Percentiles rank a stretch among this genome's conserved stretches.
phyloP scores from a whole-genome alignment of 1,140 invertebrate species.

The Atta cephalotes region DNA sequence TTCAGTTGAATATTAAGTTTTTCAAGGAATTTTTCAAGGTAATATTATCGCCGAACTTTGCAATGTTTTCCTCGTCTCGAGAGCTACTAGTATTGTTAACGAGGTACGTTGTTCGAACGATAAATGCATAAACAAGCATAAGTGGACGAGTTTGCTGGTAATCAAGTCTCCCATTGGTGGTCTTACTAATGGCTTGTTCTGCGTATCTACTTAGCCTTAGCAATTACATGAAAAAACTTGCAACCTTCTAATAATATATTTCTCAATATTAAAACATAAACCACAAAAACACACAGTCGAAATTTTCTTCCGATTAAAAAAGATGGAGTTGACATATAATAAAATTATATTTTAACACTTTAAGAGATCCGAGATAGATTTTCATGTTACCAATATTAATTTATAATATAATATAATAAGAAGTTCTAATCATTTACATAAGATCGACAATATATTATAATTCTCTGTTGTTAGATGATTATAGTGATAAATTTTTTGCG shows the following conservation, averaged over 20 bases:
- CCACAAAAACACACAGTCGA: not conserved
- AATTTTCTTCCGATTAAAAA: slow-evolving; percentile 4
- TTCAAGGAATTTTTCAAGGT: slow-evolving; percentile 5
- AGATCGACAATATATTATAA: not conserved
- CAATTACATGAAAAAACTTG: slow-evolving; percentile 19
- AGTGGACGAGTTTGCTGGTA: slow-evolving; percentile 35
- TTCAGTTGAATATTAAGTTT: not conserved
- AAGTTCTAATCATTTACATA: not conserved
- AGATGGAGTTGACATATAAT: not conserved
- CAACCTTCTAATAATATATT: slow-evolving; percentile 9
- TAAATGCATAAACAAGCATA: slow-evolving; percentile 49
- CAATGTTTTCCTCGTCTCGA: slow-evolving; percentile 28
- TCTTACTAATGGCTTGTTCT: slow-evolving; percentile 38
- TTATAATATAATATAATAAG: not conserved
- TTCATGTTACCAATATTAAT: not conserved
- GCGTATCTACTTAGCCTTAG: not conserved
- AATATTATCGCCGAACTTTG: slow-evolving; percentile 45
- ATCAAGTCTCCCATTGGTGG: slow-evolving; percentile 39
- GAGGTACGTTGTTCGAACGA: slow-evolving; percentile 18
- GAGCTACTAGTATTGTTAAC: slow-evolving; percentile 30
- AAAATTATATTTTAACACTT: not conserved
- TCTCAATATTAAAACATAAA: not conserved
- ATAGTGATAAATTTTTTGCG: slow-evolving; percentile 7
- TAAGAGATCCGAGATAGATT: not conserved
- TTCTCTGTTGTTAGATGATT: not conserved